A percentile compares a stretch with the other conserved stretches of the same genome.
These are phyloP conservation scores for Pantherophis guttatus DNA, from an alignment of 2,113 vertebrate species.

Conservation along the genomic window DNA sequence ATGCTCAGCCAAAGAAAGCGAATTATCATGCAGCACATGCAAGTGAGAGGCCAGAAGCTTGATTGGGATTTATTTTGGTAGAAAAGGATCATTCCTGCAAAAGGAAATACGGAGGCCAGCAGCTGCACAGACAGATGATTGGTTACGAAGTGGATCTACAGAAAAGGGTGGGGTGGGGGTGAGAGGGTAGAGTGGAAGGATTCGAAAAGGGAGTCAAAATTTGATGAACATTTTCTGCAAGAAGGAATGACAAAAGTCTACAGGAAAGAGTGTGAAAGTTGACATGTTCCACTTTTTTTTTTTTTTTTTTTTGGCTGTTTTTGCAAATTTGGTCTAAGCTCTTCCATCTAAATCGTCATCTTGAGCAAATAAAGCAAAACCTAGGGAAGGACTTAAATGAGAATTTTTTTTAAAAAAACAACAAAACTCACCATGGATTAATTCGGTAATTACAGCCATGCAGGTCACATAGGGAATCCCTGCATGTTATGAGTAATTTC, in stretches of 20 bases:
- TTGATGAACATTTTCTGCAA: constrained; percentile 66
- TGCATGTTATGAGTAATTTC: constrained; percentile 57
- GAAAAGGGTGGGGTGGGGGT: background rate
- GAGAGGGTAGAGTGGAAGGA: background rate
- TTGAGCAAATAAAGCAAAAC: constrained; percentile 52
- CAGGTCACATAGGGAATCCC: constrained; percentile 59
- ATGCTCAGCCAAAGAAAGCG: constrained; percentile 80
- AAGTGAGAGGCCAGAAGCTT: constrained; percentile 67
- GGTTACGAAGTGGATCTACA: constrained; percentile 66
- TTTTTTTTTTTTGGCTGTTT: background rate
- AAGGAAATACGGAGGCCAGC: constrained; percentile 72
- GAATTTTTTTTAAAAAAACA: background rate
- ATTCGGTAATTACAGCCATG: constrained; percentile 64
- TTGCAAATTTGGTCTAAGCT: constrained; percentile 36
- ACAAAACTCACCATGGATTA: constrained; percentile 57
- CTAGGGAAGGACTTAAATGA: constrained; percentile 57
- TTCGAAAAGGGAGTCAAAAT: constrained; percentile 60
- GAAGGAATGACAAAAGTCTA: constrained; percentile 63
- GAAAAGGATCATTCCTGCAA: constrained; percentile 79
- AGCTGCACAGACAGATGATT: constrained; percentile 69
- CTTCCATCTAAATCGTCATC: constrained; percentile 52
- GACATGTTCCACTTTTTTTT: constrained; percentile 66
- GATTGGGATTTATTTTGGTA: constrained; percentile 66
- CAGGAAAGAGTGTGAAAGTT: constrained; percentile 86
- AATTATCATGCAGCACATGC: constrained; percentile 80